These are phyloP conservation scores for Crocuta crocuta DNA, from an alignment of 2,113 vertebrate genomes.

Conservation along the genomic window DNA sequence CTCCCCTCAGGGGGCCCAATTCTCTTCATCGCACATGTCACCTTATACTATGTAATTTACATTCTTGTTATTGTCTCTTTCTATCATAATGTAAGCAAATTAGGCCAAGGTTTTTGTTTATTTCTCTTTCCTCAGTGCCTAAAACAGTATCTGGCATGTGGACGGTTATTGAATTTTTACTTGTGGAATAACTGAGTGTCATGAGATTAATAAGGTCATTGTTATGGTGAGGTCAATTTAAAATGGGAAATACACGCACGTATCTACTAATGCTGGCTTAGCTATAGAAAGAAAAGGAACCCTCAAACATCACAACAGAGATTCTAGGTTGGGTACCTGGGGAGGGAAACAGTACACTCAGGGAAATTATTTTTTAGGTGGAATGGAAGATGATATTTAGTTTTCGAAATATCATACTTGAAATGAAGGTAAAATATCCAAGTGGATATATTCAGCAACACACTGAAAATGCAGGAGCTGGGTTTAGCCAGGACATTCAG, in stretches of 20 bases:
- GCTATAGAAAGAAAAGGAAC: background rate
- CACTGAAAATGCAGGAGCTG: background rate
- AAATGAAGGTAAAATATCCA: background rate
- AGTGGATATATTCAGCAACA: background rate
- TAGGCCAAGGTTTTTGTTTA: background rate
- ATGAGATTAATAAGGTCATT: background rate
- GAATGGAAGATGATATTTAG: background rate
- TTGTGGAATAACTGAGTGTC: background rate
- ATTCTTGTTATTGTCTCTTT: background rate
- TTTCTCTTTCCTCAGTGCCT: background rate
- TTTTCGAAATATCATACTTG: background rate
- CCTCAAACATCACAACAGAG: background rate
- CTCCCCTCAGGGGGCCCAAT: background rate
- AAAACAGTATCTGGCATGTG: background rate
- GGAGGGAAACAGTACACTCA: background rate
- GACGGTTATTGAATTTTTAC: background rate
- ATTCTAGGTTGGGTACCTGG: background rate
- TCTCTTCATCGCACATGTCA: background rate
- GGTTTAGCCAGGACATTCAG: background rate
- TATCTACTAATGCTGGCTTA: background rate
- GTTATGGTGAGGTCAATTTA: background rate
- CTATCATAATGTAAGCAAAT: background rate
- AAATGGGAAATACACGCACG: background rate
- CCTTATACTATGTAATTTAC: background rate
- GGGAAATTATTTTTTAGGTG: background rate